Conservation (phyloP, 37 sponge, comb jelly and placozoan species). For the Hormiphora californensis region DNA sequence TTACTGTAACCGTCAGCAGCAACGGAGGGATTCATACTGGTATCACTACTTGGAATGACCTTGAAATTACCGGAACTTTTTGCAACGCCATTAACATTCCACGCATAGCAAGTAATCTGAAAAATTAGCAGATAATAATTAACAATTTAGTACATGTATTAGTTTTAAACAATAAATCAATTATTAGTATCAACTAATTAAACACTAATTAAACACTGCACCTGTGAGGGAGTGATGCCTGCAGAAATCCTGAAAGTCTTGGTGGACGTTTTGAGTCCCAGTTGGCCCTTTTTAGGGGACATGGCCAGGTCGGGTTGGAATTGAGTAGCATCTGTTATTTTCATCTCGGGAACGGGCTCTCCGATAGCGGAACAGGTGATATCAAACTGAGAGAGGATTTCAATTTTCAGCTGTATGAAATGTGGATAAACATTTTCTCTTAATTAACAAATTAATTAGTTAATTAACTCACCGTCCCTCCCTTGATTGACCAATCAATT, state of each 20-base stretch:
- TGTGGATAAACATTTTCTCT: too few species aligned
- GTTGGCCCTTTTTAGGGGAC: neutral
- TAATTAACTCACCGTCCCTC: too few species aligned
- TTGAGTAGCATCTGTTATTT: neutral
- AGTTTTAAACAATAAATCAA: neutral
- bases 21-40: neutral
- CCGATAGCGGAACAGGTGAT: neutral
- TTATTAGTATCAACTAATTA: neutral
- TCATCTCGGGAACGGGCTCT: neutral
- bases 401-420: too few species aligned
- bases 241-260: neutral
- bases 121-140: neutral
- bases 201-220: too few species aligned
- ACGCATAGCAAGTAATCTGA: conserved; percentile 2
- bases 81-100: neutral
- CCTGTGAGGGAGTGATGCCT: neutral
- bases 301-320: neutral
- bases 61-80: neutral
- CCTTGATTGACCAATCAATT: too few species aligned
- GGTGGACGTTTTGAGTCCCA: neutral
- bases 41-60: neutral
- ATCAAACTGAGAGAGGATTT: neutral
- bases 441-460: too few species aligned
- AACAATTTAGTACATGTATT: neutral
- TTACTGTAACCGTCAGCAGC: neutral